Evolutionary conservation across 2,797 vertebrate species (phyloP), one percentile per base, ranked within the genome.

Genomic region (Manis javanica): DNA sequence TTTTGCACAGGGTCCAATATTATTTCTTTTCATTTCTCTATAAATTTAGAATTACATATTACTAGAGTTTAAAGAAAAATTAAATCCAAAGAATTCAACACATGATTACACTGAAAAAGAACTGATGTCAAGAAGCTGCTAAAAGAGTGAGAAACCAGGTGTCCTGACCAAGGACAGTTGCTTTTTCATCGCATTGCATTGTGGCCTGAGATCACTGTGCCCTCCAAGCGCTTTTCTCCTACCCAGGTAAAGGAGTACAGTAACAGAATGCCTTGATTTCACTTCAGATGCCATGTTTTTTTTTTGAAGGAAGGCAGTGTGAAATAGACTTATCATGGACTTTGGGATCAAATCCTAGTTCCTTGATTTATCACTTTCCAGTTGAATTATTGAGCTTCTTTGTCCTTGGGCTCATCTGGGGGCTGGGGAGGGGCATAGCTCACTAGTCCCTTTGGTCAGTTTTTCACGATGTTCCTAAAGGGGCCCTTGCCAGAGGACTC

Each of bases 11-110:
- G 26, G 4, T 69, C 23, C 49, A 94, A 37, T 49, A 63, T 92
- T 24, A 68, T 91, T 83, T 61, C 57, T 77, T 95, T 85, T 87
- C 42, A 59, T 84, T 90, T 83, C 42, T 87, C 74, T 51, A 69
- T 51, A 93, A 77, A 75, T 37, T 69, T 64, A 69, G 39, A 81
- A 74, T 93, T 81, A 29, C 19, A 7, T 75, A 29, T 68, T 72
- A 21, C 42, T 89, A 91, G 31, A 79, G 61, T 15, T 71, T 77
- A 77, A 34, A 81, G 84, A n/a, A 37, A 71, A 46, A 74, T 79
- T 34, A 66, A 57, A 69, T 64, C 10, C 12, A 51, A 91, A 12
- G 31, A 51, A n/a, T 13, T 57, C 12, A 81, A 42, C 18, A 42
- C 21, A 39, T 88, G 31, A 6, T 79, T 42, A 42, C 21, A 4